Percentiles rank a stretch among this genome's conserved stretches.
These are phyloP conservation scores for Platalea minor DNA, from an alignment of 2,797 vertebrate genomes.

Conservation along the genomic window DNA sequence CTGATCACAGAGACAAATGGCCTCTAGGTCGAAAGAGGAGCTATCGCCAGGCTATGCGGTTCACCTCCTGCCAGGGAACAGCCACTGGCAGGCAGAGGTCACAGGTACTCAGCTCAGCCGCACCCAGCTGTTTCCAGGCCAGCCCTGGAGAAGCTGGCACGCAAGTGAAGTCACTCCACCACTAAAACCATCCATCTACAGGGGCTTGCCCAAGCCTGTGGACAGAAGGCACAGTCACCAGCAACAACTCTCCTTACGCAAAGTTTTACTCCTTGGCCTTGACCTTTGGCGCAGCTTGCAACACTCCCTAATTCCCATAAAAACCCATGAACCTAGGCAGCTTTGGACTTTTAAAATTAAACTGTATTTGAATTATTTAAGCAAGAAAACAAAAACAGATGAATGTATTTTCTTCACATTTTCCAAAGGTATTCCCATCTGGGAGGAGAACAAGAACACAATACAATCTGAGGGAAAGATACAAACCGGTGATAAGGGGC, in stretches of 20 bases:
- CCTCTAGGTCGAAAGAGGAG: not conserved
- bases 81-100: not conserved
- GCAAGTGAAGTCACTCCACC: not conserved
- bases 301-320: not conserved
- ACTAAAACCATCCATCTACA: not conserved
- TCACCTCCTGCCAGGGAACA: not conserved
- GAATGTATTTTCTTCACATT: not conserved
- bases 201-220: not conserved
- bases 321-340: not conserved
- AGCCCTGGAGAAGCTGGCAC: not conserved
- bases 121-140: not conserved
- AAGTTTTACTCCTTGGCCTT: not conserved
- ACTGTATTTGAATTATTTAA: not conserved
- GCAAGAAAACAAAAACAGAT: not conserved
- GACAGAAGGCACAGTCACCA: not conserved
- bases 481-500: not conserved
- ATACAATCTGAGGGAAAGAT: not conserved
- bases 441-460: not conserved
- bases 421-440: not conserved
- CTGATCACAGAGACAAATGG: not conserved
- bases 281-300: not conserved
- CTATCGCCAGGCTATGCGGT: rapidly evolving
- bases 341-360: not conserved
- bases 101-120: rapidly evolving
- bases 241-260: rapidly evolving